These are phyloP conservation scores for Cathartes aura DNA, from an alignment of 2,113 vertebrate species.

Conservation along the genomic window DNA sequence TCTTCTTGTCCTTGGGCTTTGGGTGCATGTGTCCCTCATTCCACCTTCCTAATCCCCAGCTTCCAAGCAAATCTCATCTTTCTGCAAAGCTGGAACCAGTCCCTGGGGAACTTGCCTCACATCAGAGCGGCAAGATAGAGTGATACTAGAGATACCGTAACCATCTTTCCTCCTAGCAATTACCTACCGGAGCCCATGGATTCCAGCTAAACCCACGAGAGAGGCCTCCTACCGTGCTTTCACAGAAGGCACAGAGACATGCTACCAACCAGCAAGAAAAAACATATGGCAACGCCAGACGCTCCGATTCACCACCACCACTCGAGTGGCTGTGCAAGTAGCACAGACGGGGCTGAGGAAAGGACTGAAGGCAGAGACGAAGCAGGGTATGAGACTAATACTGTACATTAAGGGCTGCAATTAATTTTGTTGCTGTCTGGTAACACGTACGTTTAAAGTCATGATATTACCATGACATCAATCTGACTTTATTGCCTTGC, in stretches of 20 bases:
- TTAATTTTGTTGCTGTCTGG: not conserved
- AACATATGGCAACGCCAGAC: accelerated
- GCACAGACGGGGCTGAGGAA: not conserved
- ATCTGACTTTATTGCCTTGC: not conserved
- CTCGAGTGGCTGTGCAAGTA: accelerated
- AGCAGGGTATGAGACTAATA: not conserved
- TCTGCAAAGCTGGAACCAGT: not conserved
- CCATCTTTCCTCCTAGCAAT: not conserved
- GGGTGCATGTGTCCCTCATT: accelerated
- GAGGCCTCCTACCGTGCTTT: not conserved
- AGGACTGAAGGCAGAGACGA: not conserved
- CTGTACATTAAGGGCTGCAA: not conserved
- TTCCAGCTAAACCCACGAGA: not conserved
- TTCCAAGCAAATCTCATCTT: not conserved
- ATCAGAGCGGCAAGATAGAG: not conserved
- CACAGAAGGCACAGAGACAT: not conserved
- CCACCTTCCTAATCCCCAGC: not conserved
- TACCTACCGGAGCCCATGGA: not conserved
- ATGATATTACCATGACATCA: accelerated
- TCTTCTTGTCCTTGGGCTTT: not conserved
- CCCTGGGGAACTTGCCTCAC: not conserved
- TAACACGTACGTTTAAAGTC: not conserved
- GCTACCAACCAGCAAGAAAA: not conserved
- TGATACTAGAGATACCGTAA: not conserved
- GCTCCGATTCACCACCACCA: not conserved